These are phyloP conservation scores for Ectropis grisescens DNA, from an alignment of 1,140 invertebrate species.

Conservation along the genomic window DNA sequence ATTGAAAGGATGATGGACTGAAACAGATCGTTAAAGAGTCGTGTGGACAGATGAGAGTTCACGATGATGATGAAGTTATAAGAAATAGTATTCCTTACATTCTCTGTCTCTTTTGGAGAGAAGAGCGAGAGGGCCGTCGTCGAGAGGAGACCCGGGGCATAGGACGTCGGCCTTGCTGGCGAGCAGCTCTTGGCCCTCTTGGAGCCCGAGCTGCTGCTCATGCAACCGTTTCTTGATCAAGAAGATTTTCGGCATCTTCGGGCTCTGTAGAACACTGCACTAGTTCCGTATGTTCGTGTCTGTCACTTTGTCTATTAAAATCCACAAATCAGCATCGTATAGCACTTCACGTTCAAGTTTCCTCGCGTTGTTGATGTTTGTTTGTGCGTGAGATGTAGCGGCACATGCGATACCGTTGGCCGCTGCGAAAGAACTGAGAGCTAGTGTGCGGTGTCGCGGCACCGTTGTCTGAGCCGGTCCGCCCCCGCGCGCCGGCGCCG, in stretches of 20 bases:
- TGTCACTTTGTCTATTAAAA: constrained; percentile 45
- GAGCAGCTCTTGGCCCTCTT: constrained; percentile 82
- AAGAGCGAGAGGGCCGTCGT: constrained; percentile 71
- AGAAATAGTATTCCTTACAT: constrained; percentile 11
- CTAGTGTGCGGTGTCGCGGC: constrained; percentile 51
- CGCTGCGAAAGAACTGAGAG: constrained; percentile 61
- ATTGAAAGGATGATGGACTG: no score
- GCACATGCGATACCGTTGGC: constrained; percentile 63
- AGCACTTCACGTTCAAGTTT: constrained; percentile 58
- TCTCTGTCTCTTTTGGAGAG: constrained; percentile 72
- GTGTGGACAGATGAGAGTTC: no score
- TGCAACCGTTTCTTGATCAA: constrained; percentile 89
- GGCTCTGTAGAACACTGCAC: constrained; percentile 45
- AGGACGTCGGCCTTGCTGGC: constrained; percentile 67
- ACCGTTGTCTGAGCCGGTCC: constrained; percentile 69
- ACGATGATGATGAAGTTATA: no score
- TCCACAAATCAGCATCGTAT: constrained; percentile 58
- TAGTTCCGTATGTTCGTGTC: constrained; percentile 40
- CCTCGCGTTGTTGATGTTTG: constrained; percentile 49
- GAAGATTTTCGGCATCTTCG: constrained; percentile 91
- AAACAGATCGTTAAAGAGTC: no score
- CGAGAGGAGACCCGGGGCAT: constrained; percentile 62
- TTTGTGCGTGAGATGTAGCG: constrained; percentile 51
- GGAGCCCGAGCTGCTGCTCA: constrained; percentile 85
- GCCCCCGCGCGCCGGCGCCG: constrained; percentile 39